These are phyloP conservation scores for Volucella bombylans DNA, from an alignment of 2,888 invertebrate genomes.

Conservation along the genomic window DNA sequence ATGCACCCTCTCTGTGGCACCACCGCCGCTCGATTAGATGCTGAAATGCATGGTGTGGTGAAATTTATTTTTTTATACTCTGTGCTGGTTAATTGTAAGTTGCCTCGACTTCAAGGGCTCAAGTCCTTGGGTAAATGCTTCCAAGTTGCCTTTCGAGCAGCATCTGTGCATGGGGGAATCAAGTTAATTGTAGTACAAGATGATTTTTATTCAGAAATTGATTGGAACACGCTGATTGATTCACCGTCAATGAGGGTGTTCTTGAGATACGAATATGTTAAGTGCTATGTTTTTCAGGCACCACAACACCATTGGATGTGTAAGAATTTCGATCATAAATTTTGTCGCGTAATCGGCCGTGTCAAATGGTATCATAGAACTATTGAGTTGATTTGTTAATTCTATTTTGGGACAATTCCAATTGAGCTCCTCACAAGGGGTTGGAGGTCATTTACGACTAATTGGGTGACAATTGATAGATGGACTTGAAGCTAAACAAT, in stretches of 20 bases:
- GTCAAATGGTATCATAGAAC: conserved; percentile 62
- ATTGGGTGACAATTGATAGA: background rate
- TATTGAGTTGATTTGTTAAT: conserved; percentile 65
- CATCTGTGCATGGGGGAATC: conserved; percentile 19
- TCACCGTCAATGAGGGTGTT: conserved; percentile 56
- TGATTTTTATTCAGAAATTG: conserved; percentile 57
- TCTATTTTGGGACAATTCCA: conserved; percentile 61
- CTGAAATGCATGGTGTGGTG: conserved; percentile 14
- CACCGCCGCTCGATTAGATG: conserved; percentile 3
- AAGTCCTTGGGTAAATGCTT: conserved; percentile 56
- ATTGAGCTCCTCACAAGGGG: conserved; percentile 29
- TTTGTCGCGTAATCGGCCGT: conserved; percentile 41
- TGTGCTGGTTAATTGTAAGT: conserved; percentile 2
- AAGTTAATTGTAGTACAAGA: conserved; percentile 58
- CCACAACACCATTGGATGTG: background rate
- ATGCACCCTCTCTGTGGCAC: conserved; percentile 13
- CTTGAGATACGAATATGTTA: conserved; percentile 9
- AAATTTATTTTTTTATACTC: conserved; percentile 15
- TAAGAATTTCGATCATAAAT: conserved; percentile 1
- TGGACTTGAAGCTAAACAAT: conserved; percentile 5
- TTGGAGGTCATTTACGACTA: conserved; percentile 16
- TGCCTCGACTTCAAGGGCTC: conserved; percentile 28
- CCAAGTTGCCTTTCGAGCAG: conserved; percentile 46
- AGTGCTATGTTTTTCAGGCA: conserved; percentile 48
- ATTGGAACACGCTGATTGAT: conserved; percentile 64